Percentiles rank a stretch among this genome's conserved stretches.
phyloP scores from a whole-genome alignment of 2,113 vertebrate genomes.

The Ia io region DNA sequence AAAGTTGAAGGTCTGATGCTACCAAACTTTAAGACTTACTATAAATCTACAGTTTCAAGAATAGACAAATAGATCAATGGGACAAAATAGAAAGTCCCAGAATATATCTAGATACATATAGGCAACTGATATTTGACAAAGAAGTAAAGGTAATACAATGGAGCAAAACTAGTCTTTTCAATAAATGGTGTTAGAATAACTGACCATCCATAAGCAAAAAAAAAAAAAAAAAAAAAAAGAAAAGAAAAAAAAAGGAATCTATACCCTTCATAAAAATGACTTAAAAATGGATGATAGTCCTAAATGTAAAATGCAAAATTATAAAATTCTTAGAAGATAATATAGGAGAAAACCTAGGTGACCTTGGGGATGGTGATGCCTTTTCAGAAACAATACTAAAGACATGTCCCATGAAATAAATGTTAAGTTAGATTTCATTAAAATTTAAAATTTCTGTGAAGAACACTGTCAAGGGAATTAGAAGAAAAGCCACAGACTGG shows the following conservation, averaged over 20 bases:
- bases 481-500: background rate
- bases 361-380: background rate
- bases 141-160: background rate
- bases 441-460: background rate
- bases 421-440: background rate
- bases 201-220: background rate
- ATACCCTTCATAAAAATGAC: background rate
- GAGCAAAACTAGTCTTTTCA: background rate
- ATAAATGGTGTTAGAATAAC: background rate
- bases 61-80: background rate
- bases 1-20: background rate
- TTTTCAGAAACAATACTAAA: background rate
- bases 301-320: background rate
- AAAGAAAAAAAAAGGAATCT: background rate
- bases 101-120: background rate
- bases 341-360: background rate
- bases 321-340: background rate
- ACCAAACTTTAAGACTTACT: background rate
- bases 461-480: background rate
- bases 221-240: background rate
- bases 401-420: background rate
- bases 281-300: background rate
- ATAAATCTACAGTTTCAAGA: background rate
- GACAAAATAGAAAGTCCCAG: background rate
- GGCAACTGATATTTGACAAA: background rate